Percentiles rank a stretch among this genome's conserved stretches.
Evolutionary conservation across 2,888 invertebrate genomes (phyloP).

Genomic region (Heliconius sara): DNA sequence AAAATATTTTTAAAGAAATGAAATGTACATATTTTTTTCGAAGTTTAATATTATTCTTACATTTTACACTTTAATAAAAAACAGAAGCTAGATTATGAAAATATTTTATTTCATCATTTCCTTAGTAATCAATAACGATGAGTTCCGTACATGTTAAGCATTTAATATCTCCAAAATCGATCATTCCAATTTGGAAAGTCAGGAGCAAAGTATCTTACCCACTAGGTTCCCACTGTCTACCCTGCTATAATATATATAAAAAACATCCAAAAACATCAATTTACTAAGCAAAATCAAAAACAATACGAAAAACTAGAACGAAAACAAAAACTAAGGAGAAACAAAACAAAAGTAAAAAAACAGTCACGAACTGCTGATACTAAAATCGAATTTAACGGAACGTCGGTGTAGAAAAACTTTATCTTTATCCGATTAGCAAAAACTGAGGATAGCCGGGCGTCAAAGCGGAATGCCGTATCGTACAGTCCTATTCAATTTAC

Average conservation of each 20-base stretch:
- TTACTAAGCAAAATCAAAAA: background rate
- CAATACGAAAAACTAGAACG: background rate
- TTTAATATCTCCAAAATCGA: too few relatives aligned
- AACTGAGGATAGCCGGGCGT: slow-evolving; percentile 37
- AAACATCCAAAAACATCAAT: background rate
- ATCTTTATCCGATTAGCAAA: slow-evolving; percentile 40
- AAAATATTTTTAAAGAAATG: background rate
- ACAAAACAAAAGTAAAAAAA: slow-evolving; percentile 4
- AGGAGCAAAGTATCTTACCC: too few relatives aligned
- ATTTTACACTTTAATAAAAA: too few relatives aligned
- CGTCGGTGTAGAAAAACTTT: slow-evolving; percentile 33
- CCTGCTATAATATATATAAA: background rate
- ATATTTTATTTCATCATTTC: too few relatives aligned
- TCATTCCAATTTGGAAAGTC: too few relatives aligned
- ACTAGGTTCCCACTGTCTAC: too few relatives aligned
- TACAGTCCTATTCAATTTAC: slow-evolving; percentile 32
- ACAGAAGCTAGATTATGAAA: too few relatives aligned
- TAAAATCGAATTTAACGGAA: slow-evolving; percentile 36
- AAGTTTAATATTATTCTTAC: too few relatives aligned
- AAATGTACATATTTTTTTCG: background rate
- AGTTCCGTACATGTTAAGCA: too few relatives aligned
- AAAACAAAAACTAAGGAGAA: background rate
- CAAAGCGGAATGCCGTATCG: slow-evolving; percentile 31
- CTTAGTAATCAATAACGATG: too few relatives aligned
- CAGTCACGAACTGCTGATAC: slow-evolving; percentile 12